Evolutionary conservation across 2,888 invertebrate genomes (phyloP).

Genomic region (Hirtodrosophila trivittata): DNA sequence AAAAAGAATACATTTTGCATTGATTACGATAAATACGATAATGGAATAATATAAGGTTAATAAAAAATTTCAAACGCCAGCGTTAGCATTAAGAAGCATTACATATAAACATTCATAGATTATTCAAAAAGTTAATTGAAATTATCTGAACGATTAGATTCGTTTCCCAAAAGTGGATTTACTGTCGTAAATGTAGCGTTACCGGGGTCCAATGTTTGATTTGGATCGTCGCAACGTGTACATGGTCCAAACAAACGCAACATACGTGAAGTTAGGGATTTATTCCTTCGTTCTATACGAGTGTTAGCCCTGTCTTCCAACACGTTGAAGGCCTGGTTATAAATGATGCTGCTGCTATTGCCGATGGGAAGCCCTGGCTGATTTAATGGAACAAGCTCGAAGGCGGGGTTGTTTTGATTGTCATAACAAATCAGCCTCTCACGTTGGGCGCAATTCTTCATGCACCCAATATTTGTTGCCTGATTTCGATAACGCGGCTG

Average conservation of each 20-base stretch:
- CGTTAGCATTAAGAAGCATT: slow-evolving; percentile 14
- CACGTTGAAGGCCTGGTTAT: slow-evolving; percentile 4
- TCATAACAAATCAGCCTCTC: slow-evolving; percentile 50
- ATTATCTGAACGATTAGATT: slow-evolving; percentile 30
- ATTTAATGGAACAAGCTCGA: slow-evolving; percentile 38
- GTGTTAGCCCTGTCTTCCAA: neutral
- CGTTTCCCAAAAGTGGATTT: slow-evolving; percentile 67
- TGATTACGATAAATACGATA: too few relatives aligned
- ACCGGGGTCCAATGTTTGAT: slow-evolving; percentile 50
- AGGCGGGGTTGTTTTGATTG: slow-evolving; percentile 40
- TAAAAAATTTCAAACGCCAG: slow-evolving; percentile 23
- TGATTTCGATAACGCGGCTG: slow-evolving; percentile 21
- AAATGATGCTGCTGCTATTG: slow-evolving; percentile 9
- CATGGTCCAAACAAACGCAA: slow-evolving; percentile 78
- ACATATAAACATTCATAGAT: slow-evolving; percentile 5
- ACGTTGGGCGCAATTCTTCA: slow-evolving; percentile 13
- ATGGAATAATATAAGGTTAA: neutral
- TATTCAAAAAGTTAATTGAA: slow-evolving; percentile 30
- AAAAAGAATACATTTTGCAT: too few relatives aligned
- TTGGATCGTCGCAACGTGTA: slow-evolving; percentile 69
- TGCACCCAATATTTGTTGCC: neutral
- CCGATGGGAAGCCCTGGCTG: neutral
- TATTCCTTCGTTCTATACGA: slow-evolving; percentile 33
- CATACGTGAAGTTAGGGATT: slow-evolving; percentile 65
- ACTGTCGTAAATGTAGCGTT: slow-evolving; percentile 67